Base-by-base conservation (phyloP, 2,888 invertebrate species). In the Plagodis pulveraria region DNA sequence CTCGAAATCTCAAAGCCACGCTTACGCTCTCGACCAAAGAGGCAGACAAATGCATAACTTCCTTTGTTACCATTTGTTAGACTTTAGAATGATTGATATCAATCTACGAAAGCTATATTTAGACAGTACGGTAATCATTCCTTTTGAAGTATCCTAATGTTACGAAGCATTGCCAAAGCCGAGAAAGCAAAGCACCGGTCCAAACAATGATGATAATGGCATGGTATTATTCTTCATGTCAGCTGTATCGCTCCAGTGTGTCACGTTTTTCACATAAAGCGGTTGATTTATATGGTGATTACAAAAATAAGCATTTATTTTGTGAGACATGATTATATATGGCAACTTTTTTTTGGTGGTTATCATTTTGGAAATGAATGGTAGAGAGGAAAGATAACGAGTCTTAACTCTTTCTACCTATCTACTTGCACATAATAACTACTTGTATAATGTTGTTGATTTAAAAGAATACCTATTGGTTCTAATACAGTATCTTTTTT, bases 241-340 rank as follows among this genome's bases (percentile, higher is more conserved):
- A 62, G 66, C 66, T 58, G 63, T 72, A 73, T 72, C 71, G 66
- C 65, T 65, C 54, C 12, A 53, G 51, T 62, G 55, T 64, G 73
- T 81, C 84, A 84, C 84, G 83, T 79, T 81, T 79, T 76, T 50
- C 65, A 68, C 74, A 79, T 82, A 76, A 81, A 72, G 57, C 65
- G 57, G 65, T 68, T 65, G 60, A 67, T 72, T 68, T 71, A 66
- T 59, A 60, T 47, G 44, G 57, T 69, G 71, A 81, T 79, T 76
- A 76, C 66, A 46, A 22, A 65, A 69, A 72, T 70, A 62, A 51
- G 63, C 44, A 47, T 57, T 47, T 46, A 56, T 63, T 56, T 44
- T 47, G 35, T 58, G 12, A 41, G 38, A 9, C 22, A 5, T 34
- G 1, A 22, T 34, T 7, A 35, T 42, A 36, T 42, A 12, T 34